Evolutionary conservation across 2,797 vertebrate species (phyloP).

Genomic region (Jordanella pulchra): DNA sequence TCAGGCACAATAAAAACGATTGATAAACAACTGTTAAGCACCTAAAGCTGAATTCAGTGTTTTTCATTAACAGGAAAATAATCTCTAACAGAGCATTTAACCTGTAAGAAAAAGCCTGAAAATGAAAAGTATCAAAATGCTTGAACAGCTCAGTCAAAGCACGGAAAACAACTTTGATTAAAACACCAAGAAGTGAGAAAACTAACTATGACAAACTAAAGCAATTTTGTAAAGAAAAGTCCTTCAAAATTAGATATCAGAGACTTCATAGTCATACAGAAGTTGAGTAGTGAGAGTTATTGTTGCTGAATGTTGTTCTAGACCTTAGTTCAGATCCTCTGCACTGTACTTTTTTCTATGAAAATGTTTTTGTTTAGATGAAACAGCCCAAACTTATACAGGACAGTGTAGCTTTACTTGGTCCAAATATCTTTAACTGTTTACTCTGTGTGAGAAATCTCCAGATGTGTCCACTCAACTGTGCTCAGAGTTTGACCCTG

Average conservation of each 20-base stretch:
- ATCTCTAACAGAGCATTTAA: not conserved
- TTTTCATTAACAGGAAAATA: not conserved
- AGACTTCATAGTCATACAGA: not conserved
- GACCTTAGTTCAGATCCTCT: not conserved
- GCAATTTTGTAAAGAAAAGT: too few species aligned
- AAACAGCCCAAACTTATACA: not conserved
- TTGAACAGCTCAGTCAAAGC: not conserved
- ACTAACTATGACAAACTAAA: not conserved
- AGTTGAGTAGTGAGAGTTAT: too few species aligned
- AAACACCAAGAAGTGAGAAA: not conserved
- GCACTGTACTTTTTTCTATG: not conserved
- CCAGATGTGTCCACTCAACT: constrained; percentile 47
- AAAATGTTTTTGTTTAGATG: too few species aligned
- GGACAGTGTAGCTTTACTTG: not conserved
- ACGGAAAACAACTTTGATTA: not conserved
- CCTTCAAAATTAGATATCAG: not conserved
- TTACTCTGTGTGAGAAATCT: constrained; percentile 20
- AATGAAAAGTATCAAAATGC: not conserved
- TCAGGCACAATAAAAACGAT: not conserved
- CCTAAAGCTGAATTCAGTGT: not conserved
- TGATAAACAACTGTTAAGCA: not conserved
- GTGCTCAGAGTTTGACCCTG: constrained; percentile 21
- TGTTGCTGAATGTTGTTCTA: too few species aligned
- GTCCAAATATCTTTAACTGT: constrained; percentile 2
- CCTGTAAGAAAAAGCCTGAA: not conserved